A percentile compares a stretch with the other conserved stretches of the same genome.
Conservation (phyloP, 2,888 invertebrate species). For the Panopea generosa region DNA sequence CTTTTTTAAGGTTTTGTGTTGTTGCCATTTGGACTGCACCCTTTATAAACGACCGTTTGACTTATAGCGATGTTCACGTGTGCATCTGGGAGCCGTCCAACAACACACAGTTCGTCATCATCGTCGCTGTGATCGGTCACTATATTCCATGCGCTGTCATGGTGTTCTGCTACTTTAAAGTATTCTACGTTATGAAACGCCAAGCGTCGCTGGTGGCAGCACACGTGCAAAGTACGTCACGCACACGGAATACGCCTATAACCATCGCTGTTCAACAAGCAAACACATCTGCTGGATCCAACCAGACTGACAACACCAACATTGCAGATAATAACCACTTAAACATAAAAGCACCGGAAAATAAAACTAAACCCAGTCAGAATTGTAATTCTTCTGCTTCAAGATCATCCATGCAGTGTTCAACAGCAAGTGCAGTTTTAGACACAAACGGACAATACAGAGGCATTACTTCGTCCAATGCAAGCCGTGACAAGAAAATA, state of each 20-base stretch:
- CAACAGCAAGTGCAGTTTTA: too few species aligned
- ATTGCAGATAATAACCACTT: neutral
- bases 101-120: slow-evolving; percentile 79
- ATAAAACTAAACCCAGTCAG: too few species aligned
- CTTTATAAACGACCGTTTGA: slow-evolving; percentile 76
- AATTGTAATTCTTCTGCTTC: too few species aligned
- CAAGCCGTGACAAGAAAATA: slow-evolving; percentile 45
- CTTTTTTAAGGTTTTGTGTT: slow-evolving; percentile 71
- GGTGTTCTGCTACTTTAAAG: slow-evolving; percentile 75
- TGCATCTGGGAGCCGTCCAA: slow-evolving; percentile 81
- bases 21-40: slow-evolving; percentile 79
- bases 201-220: slow-evolving; percentile 7
- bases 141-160: slow-evolving; percentile 77
- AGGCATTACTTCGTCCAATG: too few species aligned
- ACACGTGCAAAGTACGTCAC: neutral
- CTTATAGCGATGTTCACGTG: slow-evolving; percentile 60
- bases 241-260: neutral
- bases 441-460: too few species aligned
- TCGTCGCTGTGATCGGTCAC: slow-evolving; percentile 80
- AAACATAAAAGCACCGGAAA: too few species aligned
- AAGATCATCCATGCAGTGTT: too few species aligned
- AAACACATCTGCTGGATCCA: neutral
- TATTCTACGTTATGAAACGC: slow-evolving; percentile 69
- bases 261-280: neutral
- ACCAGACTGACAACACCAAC: neutral